These are phyloP conservation scores for Paralvinella palmiformis DNA, from an alignment of 1,140 invertebrate species.

Conservation along the genomic window DNA sequence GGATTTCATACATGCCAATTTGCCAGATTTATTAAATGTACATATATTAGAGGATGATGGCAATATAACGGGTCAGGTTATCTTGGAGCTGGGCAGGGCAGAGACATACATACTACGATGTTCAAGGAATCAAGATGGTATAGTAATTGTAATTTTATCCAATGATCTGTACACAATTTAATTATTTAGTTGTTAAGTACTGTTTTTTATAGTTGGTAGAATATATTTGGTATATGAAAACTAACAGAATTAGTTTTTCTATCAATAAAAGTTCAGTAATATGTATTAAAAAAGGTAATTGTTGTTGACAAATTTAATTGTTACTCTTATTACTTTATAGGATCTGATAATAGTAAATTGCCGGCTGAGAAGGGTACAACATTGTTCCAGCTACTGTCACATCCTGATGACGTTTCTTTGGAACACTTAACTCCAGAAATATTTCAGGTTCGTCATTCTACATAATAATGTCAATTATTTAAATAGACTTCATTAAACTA, in stretches of 20 bases:
- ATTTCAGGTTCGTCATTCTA: slow-evolving; percentile 53
- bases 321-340: no score
- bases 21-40: slow-evolving; percentile 57
- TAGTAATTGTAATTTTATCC: background rate
- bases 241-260: no score
- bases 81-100: slow-evolving; percentile 60
- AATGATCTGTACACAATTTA: slow-evolving; percentile 46
- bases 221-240: no score
- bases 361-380: slow-evolving; percentile 60
- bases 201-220: no score
- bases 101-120: slow-evolving; percentile 56
- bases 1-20: slow-evolving; percentile 54
- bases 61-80: slow-evolving; percentile 55
- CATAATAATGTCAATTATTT: no score
- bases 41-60: slow-evolving; percentile 58
- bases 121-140: slow-evolving; percentile 35
- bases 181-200: slow-evolving; percentile 49
- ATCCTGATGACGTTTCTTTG: slow-evolving; percentile 60
- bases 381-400: slow-evolving; percentile 58
- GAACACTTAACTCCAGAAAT: slow-evolving; percentile 58
- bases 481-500: no score
- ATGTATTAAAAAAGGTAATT: no score
- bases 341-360: slow-evolving; percentile 53
- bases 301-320: no score
- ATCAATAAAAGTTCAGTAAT: no score